Conservation (phyloP, 2,113 vertebrate genomes). For the Cyanistes caeruleus region DNA sequence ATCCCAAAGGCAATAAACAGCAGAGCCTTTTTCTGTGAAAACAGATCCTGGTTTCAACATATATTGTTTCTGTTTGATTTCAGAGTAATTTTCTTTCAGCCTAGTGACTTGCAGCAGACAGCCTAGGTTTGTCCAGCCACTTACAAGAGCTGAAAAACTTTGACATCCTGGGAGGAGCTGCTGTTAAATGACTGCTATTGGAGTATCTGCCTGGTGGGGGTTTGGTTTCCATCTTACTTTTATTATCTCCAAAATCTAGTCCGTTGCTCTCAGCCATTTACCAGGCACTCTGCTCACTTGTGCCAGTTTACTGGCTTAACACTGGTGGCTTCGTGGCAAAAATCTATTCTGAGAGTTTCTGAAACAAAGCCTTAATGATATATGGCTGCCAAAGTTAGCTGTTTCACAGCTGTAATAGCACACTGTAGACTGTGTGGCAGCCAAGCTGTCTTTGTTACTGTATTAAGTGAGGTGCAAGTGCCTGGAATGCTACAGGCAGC, state of each 20-base stretch:
- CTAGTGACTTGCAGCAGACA: constrained; percentile 31
- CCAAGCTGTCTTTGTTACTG: constrained; percentile 66
- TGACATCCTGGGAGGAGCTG: background rate
- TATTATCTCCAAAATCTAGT: background rate
- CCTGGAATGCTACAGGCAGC: constrained; percentile 59
- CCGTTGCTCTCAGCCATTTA: rapidly evolving
- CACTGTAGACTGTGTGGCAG: constrained; percentile 16
- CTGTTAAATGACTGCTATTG: background rate
- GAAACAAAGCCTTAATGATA: constrained; percentile 68
- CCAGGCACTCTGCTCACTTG: background rate
- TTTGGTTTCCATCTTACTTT: background rate
- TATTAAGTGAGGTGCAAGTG: constrained; percentile 55
- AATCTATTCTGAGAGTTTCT: constrained; percentile 67
- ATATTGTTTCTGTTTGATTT: constrained; percentile 46
- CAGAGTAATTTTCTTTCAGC: constrained; percentile 56
- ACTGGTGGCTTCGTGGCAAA: background rate
- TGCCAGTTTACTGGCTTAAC: background rate
- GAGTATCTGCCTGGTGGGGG: rapidly evolving
- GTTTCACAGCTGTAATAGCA: constrained; percentile 78
- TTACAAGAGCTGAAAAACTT: background rate
- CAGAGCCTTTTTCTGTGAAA: background rate
- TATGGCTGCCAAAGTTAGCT: constrained; percentile 75
- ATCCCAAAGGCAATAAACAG: background rate
- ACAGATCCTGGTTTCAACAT: constrained; percentile 2
- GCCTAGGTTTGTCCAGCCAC: background rate